These are phyloP conservation scores for Pseudobourletiella spinata DNA, from an alignment of 1,140 invertebrate species.

Conservation along the genomic window DNA sequence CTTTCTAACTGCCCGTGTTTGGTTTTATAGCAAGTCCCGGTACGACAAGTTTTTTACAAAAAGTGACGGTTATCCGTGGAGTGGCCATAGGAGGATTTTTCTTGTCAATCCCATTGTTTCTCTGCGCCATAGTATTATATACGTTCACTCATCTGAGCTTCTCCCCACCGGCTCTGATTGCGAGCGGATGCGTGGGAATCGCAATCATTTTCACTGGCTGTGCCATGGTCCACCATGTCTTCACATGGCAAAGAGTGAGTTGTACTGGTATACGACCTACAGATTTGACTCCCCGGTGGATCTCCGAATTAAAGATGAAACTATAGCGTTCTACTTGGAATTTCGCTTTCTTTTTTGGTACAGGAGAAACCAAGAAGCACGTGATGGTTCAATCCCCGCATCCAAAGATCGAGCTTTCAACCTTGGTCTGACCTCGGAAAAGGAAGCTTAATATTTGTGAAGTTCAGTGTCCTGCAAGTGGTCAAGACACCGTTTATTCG, in stretches of 20 bases:
- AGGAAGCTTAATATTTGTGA: too few species aligned
- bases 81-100: slow-evolving; percentile 36
- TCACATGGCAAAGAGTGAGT: slow-evolving; percentile 33
- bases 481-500: too few species aligned
- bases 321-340: not conserved
- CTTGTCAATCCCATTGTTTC: slow-evolving; percentile 34
- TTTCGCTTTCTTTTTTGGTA: not conserved
- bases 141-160: slow-evolving; percentile 34
- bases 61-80: slow-evolving; percentile 31
- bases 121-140: slow-evolving; percentile 34
- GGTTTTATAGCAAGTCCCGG: slow-evolving; percentile 26
- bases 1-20: too few species aligned
- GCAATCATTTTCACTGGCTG: slow-evolving; percentile 32
- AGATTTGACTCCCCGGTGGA: not conserved
- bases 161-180: slow-evolving; percentile 29
- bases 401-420: slow-evolving; percentile 36
- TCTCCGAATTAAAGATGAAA: not conserved
- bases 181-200: slow-evolving; percentile 22
- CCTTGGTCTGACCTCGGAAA: slow-evolving; percentile 28
- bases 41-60: slow-evolving; percentile 30
- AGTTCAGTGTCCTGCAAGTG: too few species aligned
- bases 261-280: not conserved
- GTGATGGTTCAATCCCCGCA: slow-evolving; percentile 24
- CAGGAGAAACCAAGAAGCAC: slow-evolving; percentile 33
- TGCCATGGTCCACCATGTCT: slow-evolving; percentile 35